Evolutionary conservation across 1,140 invertebrate genomes (phyloP).

Genomic region (Drosophila bocki): DNA sequence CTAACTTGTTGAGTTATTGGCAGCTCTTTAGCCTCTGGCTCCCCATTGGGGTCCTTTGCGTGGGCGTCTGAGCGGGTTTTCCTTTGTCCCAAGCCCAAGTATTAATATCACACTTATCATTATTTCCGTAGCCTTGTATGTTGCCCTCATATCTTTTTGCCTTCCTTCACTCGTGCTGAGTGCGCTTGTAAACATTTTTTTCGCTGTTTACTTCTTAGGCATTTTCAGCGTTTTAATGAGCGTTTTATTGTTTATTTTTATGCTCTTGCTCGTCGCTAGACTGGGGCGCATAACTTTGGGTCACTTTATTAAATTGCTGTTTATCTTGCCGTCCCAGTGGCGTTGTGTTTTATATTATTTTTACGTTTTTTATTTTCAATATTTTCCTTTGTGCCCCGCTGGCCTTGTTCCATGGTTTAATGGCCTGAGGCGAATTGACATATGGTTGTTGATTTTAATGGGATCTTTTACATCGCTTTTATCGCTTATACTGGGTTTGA

Average conservation of each 20-base stretch:
- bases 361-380: conserved; percentile 27
- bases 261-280: conserved; percentile 35
- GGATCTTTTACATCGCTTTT: conserved; percentile 40
- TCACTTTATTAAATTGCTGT: conserved; percentile 74
- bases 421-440: conserved; percentile 62
- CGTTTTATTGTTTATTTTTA: conserved; percentile 69
- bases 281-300: conserved; percentile 56
- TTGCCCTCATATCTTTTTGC: conserved; percentile 14
- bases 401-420: conserved; percentile 36
- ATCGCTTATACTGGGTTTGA: conserved; percentile 12
- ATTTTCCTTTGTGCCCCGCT: conserved; percentile 13
- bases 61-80: conserved; percentile 20
- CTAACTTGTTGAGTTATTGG: conserved; percentile 77
- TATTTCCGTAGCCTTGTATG: conserved; percentile 44
- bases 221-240: conserved; percentile 57
- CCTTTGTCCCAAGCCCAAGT: conserved; percentile 51
- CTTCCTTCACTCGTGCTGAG: conserved; percentile 6
- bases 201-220: conserved; percentile 47
- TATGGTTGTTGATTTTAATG: conserved; percentile 72
- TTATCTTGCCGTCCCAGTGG: conserved; percentile 49
- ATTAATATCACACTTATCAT: conserved; percentile 77
- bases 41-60: conserved; percentile 11
- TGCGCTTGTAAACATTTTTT: conserved; percentile 33
- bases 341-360: conserved; percentile 25
- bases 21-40: conserved; percentile 41